Conservation (phyloP, 1,140 invertebrate genomes). For the Ooceraea biroi region DNA sequence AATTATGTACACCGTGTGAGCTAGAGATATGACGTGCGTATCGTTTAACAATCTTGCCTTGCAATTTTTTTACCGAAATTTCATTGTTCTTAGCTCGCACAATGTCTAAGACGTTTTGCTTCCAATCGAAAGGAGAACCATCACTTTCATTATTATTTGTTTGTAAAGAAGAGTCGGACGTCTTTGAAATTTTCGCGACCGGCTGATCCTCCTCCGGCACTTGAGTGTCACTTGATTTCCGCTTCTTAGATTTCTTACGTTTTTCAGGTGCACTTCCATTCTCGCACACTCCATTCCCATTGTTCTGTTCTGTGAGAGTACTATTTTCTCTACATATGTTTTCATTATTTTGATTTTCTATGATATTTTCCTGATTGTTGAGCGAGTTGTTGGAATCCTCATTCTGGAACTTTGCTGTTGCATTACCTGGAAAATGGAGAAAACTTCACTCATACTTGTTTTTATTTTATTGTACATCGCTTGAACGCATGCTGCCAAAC, state of each 20-base stretch:
- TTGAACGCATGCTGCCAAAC: slow-evolving; percentile 27
- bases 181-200: slow-evolving; percentile 19
- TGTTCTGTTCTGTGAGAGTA: slow-evolving; percentile 61
- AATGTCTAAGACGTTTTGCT: slow-evolving; percentile 80
- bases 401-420: not conserved
- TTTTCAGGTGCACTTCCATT: slow-evolving; percentile 50
- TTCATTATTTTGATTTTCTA: slow-evolving; percentile 82
- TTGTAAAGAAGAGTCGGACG: not conserved
- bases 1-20: not conserved
- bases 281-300: not conserved
- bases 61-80: slow-evolving; percentile 83
- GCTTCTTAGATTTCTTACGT: slow-evolving; percentile 70
- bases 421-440: not conserved
- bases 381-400: not conserved
- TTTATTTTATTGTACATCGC: not conserved
- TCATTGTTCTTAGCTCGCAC: slow-evolving; percentile 78
- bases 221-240: slow-evolving; percentile 32
- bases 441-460: not conserved
- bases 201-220: slow-evolving; percentile 21
- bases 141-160: slow-evolving; percentile 64
- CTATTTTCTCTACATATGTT: slow-evolving; percentile 79
- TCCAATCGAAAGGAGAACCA: slow-evolving; percentile 78
- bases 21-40: slow-evolving; percentile 74
- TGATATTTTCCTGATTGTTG: slow-evolving; percentile 69
- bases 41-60: slow-evolving; percentile 81